Evolutionary conservation across 2,797 vertebrate species (phyloP), one percentile per base, ranked within the genome.

Genomic region (Phoxinus dragarum): DNA sequence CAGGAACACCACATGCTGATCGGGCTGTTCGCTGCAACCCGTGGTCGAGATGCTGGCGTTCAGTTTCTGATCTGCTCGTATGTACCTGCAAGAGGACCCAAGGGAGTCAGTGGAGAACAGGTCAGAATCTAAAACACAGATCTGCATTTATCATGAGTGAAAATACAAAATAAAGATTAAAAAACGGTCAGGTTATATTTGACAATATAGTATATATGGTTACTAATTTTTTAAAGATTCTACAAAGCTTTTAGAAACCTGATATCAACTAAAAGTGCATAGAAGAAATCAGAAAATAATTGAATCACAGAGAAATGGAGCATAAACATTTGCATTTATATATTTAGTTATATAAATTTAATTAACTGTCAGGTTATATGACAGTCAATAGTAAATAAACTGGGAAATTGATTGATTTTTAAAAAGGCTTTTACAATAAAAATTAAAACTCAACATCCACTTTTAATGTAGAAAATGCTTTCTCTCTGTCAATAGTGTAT

Each of bases 51-150:
- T 92, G 56, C 90, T 96, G 88, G 95, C 91, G 0, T 96, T 95
- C 75, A 97, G 91, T 23, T 89, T 92, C 42, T 97, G 97, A n/a
- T 96, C 94, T 0, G 96, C 90, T 0, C 95, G 94, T 90, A 98
- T 96, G 91, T 96, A 95, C 93, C 97, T 98, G 90, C 2, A 0
- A 59, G 54, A 71, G 81, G 27, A 40, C 1, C 52, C 16, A 10
- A n/a, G 40, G 52, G 49, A 1, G 17, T 10, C 40, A 59, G 27
- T 6, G 64, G 69, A 73, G 36, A 23, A 56, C 27, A 40, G 73
- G 36, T 47, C n/a, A 4, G n/a, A 54, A 52, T 68, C 31, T 14
- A 1, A 79, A 66, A 80, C 11, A 10, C n/a, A 73, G 42, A 31
- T 73, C 71, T 19, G 42, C 7, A 5, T 31, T 47, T 2, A 17